Conservation (phyloP, 2,113 vertebrate genomes). For the Neogobius melanostomus region DNA sequence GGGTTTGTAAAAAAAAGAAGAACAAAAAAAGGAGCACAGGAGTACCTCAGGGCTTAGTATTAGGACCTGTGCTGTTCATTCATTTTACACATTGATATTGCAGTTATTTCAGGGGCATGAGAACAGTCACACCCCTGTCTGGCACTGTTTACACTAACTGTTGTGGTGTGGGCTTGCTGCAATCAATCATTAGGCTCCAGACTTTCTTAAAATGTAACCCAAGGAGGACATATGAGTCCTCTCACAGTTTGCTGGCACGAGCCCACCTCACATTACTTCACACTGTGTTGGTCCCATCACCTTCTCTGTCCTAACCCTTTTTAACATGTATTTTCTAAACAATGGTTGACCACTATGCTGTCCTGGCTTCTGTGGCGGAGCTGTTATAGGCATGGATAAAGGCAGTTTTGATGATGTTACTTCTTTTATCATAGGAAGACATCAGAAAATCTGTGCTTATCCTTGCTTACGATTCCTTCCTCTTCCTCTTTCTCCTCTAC, state of each 20-base stretch:
- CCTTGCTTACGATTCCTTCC: constrained; percentile 77
- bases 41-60: not conserved
- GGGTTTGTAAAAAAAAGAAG: not conserved
- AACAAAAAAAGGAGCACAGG: not conserved
- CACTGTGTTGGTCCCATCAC: constrained; percentile 55
- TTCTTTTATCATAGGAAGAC: constrained; percentile 85
- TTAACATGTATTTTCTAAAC: constrained; percentile 49
- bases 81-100: not conserved
- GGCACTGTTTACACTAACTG: constrained; percentile 46
- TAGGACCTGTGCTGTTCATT: not conserved
- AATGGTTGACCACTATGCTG: constrained; percentile 50
- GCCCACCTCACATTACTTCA: constrained; percentile 48
- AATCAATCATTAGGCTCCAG: not conserved
- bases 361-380: constrained; percentile 64
- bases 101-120: not conserved
- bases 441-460: constrained; percentile 89
- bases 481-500: constrained; percentile 66
- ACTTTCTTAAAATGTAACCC: too few species aligned
- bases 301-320: constrained; percentile 44
- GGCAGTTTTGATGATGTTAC: constrained; percentile 87
- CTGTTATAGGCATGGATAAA: constrained; percentile 79
- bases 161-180: constrained; percentile 42
- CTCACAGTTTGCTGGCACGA: constrained; percentile 54
- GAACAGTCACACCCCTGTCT: constrained; percentile 46
- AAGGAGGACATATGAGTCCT: constrained; percentile 35